Evolutionary conservation across 2,888 invertebrate genomes (phyloP).

Genomic region (Hartigia nigra): DNA sequence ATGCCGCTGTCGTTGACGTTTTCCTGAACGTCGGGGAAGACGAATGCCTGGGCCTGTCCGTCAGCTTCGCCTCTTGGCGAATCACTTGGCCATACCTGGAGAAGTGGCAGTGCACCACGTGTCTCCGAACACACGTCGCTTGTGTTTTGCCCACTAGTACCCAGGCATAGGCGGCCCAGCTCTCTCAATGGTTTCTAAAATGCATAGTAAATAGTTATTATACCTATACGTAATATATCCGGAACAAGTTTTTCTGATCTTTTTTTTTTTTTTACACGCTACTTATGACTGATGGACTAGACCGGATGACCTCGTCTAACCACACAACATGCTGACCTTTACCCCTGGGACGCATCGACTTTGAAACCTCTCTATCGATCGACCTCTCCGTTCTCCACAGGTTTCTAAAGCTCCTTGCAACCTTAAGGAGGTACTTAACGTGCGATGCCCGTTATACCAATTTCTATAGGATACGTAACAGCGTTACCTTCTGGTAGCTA

Average conservation of each 20-base stretch:
- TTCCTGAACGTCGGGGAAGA: conserved; percentile 70
- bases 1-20: conserved; percentile 75
- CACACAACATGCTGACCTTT: neutral
- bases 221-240: neutral
- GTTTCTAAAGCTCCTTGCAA: neutral
- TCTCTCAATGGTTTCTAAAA: conserved; percentile 65
- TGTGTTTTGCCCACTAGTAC: conserved; percentile 46
- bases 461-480: too few relatives aligned
- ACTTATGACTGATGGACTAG: neutral
- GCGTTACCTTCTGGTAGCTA: neutral
- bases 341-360: neutral
- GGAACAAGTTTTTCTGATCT: neutral
- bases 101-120: conserved; percentile 61
- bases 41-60: conserved; percentile 73
- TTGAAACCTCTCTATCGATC: neutral
- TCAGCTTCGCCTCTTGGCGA: conserved; percentile 77
- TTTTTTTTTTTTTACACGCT: neutral
- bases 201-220: neutral
- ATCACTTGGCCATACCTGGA: conserved; percentile 77
- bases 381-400: neutral
- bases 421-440: neutral
- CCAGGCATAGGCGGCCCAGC: conserved; percentile 62
- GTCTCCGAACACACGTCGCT: conserved; percentile 45
- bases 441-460: neutral
- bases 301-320: neutral